Percentiles rank a stretch among this genome's conserved stretches.
These are phyloP conservation scores for Manis pentadactyla DNA, from an alignment of 2,797 vertebrate genomes.

Conservation along the genomic window DNA sequence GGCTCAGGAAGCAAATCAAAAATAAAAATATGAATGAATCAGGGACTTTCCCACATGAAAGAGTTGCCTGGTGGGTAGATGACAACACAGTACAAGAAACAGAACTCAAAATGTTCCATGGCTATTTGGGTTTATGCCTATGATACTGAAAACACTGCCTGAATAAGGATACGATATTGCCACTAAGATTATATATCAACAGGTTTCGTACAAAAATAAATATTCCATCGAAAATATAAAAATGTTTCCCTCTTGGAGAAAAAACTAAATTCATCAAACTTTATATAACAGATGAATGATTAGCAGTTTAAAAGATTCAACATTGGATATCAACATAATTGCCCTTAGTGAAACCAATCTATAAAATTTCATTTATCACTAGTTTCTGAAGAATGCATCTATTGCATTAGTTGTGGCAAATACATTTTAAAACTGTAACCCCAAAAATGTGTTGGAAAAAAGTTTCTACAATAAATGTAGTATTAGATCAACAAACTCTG, in stretches of 20 bases:
- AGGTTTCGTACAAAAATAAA: background rate
- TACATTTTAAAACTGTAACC: background rate
- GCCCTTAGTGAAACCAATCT: background rate
- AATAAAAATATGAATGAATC: background rate
- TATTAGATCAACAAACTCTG: background rate
- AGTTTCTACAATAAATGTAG: background rate
- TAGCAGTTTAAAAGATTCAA: constrained; percentile 16
- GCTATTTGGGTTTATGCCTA: background rate
- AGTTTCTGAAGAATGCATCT: background rate
- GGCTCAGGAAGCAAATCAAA: background rate
- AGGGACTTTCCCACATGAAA: constrained; percentile 23
- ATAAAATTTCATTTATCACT: constrained; percentile 6
- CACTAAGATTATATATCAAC: background rate
- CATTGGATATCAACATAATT: background rate
- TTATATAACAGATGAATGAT: background rate
- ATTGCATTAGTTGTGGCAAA: background rate
- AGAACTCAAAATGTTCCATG: background rate
- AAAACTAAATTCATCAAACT: constrained; percentile 17
- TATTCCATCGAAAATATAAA: constrained; percentile 32
- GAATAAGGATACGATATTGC: background rate
- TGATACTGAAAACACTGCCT: background rate
- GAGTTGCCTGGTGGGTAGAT: background rate
- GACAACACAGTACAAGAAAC: background rate
- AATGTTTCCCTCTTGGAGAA: background rate
- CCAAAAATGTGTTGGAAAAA: background rate